phyloP scores from a whole-genome alignment of 1,140 invertebrate genomes.

The Telenomus remus region DNA sequence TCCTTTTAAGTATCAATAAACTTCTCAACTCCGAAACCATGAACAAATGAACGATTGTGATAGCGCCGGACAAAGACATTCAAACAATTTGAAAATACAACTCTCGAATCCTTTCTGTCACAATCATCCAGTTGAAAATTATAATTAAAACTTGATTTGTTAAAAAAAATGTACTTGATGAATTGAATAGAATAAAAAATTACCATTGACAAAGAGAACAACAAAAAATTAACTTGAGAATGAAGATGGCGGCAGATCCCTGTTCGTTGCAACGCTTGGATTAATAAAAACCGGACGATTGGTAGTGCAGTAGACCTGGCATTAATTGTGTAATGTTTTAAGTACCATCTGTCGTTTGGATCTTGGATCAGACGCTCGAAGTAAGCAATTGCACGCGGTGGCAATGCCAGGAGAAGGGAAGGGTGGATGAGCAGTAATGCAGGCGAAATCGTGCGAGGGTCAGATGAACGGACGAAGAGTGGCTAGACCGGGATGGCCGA shows the following conservation, averaged over 20 bases:
- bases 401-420: constrained; percentile 64
- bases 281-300: constrained; percentile 26
- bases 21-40: too few species aligned
- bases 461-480: constrained; percentile 68
- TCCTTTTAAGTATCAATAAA: too few species aligned
- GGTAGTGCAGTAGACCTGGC: constrained; percentile 40
- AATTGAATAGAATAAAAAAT: not conserved
- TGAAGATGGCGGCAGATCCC: constrained; percentile 14
- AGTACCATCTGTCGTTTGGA: constrained; percentile 66
- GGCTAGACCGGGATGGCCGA: constrained; percentile 64
- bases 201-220: not conserved
- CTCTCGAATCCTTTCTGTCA: too few species aligned
- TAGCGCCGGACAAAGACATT: too few species aligned
- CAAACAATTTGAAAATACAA: too few species aligned
- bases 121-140: too few species aligned
- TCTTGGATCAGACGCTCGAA: constrained; percentile 63
- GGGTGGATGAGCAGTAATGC: constrained; percentile 67
- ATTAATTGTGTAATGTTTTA: constrained; percentile 61
- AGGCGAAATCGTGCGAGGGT: constrained; percentile 71
- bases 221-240: not conserved
- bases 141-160: too few species aligned
- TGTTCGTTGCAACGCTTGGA: constrained; percentile 36
- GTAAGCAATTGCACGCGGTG: constrained; percentile 59
- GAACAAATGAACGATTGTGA: too few species aligned
- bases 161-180: too few species aligned